These are phyloP conservation scores for Ancistrus triradiatus DNA, from an alignment of 2,113 vertebrate species.

Conservation along the genomic window DNA sequence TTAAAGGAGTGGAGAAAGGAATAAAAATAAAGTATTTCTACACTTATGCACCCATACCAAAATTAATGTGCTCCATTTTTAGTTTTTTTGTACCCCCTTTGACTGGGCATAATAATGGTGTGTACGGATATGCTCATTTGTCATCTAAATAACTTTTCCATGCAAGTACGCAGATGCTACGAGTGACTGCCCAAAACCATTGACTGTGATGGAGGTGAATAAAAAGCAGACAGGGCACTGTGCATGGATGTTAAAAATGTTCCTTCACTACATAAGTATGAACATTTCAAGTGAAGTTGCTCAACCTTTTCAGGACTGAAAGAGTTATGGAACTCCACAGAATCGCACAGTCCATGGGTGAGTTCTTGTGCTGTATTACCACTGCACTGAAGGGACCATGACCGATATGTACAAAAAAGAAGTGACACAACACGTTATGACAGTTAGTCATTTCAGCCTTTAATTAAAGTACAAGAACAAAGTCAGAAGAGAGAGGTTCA, in stretches of 20 bases:
- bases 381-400: too few relatives aligned
- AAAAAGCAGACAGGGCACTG: neutral
- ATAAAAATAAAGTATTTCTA: neutral
- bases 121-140: neutral
- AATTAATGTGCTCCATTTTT: neutral
- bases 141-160: slow-evolving; percentile 31
- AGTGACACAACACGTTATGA: too few relatives aligned
- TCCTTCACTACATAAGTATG: neutral
- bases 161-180: neutral
- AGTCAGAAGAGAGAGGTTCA: too few relatives aligned
- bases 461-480: too few relatives aligned
- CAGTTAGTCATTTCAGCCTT: too few relatives aligned
- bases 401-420: too few relatives aligned
- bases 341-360: too few relatives aligned
- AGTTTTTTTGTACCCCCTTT: slow-evolving; percentile 27
- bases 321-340: too few relatives aligned
- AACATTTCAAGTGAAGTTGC: neutral
- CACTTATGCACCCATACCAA: neutral
- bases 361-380: too few relatives aligned
- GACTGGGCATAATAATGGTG: slow-evolving; percentile 12
- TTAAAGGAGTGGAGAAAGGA: neutral
- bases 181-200: slow-evolving; percentile 24
- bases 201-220: slow-evolving; percentile 32
- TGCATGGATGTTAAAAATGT: neutral
- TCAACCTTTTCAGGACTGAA: too few relatives aligned